Evolutionary conservation across 2,888 invertebrate species (phyloP).

Genomic region (Agrochola circellaris): DNA sequence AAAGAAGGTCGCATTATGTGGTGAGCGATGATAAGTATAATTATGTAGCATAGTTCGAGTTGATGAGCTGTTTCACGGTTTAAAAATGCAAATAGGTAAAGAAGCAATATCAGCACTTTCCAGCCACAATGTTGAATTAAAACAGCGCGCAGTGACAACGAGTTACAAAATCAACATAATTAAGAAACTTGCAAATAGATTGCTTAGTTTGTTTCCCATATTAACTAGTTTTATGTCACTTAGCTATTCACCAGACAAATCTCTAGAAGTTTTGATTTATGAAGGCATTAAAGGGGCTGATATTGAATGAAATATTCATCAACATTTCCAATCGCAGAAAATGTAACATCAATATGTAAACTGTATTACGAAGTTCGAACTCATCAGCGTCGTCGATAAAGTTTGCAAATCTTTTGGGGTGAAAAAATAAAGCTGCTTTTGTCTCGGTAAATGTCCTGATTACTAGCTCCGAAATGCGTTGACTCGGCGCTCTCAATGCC

Average conservation of each 20-base stretch:
- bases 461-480: conserved; percentile 56
- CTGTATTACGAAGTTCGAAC: conserved; percentile 49
- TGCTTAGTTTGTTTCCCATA: conserved; percentile 34
- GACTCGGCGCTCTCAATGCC: conserved; percentile 65
- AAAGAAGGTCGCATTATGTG: neutral
- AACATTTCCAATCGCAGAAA: conserved; percentile 39
- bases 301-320: conserved; percentile 40
- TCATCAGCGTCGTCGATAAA: conserved; percentile 55
- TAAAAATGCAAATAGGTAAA: neutral
- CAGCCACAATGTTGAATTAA: conserved; percentile 10
- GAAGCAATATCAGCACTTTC: neutral
- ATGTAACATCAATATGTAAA: conserved; percentile 60
- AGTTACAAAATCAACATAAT: conserved; percentile 42
- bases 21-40: neutral
- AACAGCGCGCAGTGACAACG: conserved; percentile 23
- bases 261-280: conserved; percentile 25
- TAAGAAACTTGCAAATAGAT: conserved; percentile 51
- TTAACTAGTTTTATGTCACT: conserved; percentile 41
- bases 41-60: neutral
- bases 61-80: neutral
- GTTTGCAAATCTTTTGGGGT: conserved; percentile 54
- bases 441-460: conserved; percentile 55
- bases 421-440: conserved; percentile 57
- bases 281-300: conserved; percentile 13
- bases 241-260: conserved; percentile 17